These are phyloP conservation scores for Lepidonotus clava DNA, from an alignment of 2,888 invertebrate species.

Conservation along the genomic window DNA sequence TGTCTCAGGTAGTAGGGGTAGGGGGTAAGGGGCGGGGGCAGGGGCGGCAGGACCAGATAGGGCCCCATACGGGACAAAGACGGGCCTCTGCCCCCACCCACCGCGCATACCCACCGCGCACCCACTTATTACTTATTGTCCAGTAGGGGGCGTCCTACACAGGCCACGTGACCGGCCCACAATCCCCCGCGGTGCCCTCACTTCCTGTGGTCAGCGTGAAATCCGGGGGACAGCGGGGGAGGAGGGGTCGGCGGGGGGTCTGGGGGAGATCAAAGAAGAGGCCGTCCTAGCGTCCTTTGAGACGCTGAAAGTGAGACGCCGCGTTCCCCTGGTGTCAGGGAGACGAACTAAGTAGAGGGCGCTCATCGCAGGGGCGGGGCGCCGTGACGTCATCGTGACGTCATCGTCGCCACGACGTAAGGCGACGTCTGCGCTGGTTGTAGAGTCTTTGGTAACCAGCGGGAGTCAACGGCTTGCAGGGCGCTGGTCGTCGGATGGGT, in stretches of 20 bases:
- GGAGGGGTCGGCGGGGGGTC: not conserved
- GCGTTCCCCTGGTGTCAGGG: not conserved
- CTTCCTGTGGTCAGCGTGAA: not conserved
- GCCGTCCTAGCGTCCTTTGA: not conserved
- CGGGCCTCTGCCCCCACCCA: too few species aligned
- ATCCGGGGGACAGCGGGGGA: too few species aligned
- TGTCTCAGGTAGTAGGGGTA: too few species aligned
- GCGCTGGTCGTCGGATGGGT: not conserved
- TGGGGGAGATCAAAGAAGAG: not conserved
- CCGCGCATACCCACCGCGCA: too few species aligned
- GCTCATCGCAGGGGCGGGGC: not conserved
- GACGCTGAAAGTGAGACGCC: not conserved
- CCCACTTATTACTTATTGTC: too few species aligned
- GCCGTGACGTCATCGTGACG: not conserved
- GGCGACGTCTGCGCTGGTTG: not conserved
- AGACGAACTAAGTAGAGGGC: conserved; percentile 8
- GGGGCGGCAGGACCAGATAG: too few species aligned
- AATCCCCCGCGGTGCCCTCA: not conserved
- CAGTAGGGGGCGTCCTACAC: too few species aligned
- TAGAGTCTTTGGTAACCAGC: not conserved
- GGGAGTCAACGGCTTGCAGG: not conserved
- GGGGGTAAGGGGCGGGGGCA: too few species aligned
- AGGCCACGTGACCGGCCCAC: not conserved
- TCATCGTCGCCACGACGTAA: too few species aligned
- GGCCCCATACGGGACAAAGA: too few species aligned